phyloP scores from a whole-genome alignment of 2,888 invertebrate species.

The Isoperla grammatica region DNA sequence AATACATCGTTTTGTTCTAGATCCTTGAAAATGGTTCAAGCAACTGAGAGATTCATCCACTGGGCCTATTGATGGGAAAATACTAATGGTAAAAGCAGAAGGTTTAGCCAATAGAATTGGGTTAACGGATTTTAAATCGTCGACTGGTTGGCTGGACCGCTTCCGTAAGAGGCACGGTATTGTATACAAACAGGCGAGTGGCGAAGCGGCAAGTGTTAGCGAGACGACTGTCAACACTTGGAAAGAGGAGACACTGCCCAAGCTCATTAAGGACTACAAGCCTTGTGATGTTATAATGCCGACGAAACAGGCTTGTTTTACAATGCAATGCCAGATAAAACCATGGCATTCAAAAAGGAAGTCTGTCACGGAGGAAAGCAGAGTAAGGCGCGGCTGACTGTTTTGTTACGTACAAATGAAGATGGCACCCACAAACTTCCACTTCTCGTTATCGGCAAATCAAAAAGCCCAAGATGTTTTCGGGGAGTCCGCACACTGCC shows the following conservation, averaged over 20 bases:
- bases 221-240: conserved; percentile 24
- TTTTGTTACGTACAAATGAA: conserved; percentile 32
- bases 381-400: conserved; percentile 34
- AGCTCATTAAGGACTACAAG: conserved; percentile 6
- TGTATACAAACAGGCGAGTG: conserved; percentile 24
- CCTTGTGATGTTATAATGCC: conserved; percentile 10
- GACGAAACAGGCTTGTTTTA: conserved; percentile 36
- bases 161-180: conserved; percentile 30
- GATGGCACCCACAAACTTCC: conserved; percentile 17
- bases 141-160: conserved; percentile 29
- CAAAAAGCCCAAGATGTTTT: conserved; percentile 8
- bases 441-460: conserved; percentile 17
- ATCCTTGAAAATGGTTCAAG: not conserved
- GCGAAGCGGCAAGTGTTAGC: conserved; percentile 16
- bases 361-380: conserved; percentile 35
- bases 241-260: conserved; percentile 24
- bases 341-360: conserved; percentile 32
- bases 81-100: conserved; percentile 27
- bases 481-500: conserved; percentile 4
- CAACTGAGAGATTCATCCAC: conserved; percentile 1
- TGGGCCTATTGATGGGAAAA: conserved; percentile 26
- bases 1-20: too few species aligned
- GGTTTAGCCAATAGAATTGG: conserved; percentile 24
- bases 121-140: conserved; percentile 27
- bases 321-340: conserved; percentile 32